Base-by-base conservation (phyloP, 30 jellyfish, hydroid and myxozoan genomes). In the Turritopsis dohrnii region DNA sequence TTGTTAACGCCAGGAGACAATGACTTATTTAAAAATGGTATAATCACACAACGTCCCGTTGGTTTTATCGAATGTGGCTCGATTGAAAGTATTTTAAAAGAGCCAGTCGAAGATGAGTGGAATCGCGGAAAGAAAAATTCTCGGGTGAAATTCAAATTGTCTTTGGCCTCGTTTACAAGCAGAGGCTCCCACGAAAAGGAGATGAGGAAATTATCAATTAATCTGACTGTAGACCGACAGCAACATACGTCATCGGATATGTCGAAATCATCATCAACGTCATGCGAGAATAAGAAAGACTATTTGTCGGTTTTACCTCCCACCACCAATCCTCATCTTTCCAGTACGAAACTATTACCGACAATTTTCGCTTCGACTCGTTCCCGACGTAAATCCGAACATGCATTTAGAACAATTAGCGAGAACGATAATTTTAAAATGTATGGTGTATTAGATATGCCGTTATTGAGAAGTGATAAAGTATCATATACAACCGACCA, bases 51-150 rank as follows among this genome's bases (percentile, higher is more conserved):
- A 69, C 9, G 30, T 7, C 77, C 77, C 9, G 77, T 69, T 17
- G 19, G 77, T 69, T 69, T 69, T 69, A 69, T 69, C 30, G 77
- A 69, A 19, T 69, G 77, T 19, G 77, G 77, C 16, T 69, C 77
- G 30, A 69, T 69, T 69, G 77, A 69, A 9, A 69, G 77, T 21
- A 69, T 69, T 8, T 69, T n/a, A n/a, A 69, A 69, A 69, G 77
- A 69, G 19, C 30, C 31, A 9, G 77, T n/a, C 28, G 77, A 69
- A 0, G 77, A 69, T 9, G 77, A 69, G 17, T 21, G 27, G 29
- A 26, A 66, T 21, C 5, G 19, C 16, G 22, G 4, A 8, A 1
- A 69, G 30, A 27, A 69, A 69, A 69, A 69, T 23, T 8, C 17
- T 19, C 77, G 77, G 19, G 77, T 69, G 16, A 69, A 69, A 27